Percentiles rank a stretch among this genome's conserved stretches.
These are phyloP conservation scores for Pristionchus maxplancki DNA, from an alignment of 2,888 invertebrate genomes.

Conservation along the genomic window DNA sequence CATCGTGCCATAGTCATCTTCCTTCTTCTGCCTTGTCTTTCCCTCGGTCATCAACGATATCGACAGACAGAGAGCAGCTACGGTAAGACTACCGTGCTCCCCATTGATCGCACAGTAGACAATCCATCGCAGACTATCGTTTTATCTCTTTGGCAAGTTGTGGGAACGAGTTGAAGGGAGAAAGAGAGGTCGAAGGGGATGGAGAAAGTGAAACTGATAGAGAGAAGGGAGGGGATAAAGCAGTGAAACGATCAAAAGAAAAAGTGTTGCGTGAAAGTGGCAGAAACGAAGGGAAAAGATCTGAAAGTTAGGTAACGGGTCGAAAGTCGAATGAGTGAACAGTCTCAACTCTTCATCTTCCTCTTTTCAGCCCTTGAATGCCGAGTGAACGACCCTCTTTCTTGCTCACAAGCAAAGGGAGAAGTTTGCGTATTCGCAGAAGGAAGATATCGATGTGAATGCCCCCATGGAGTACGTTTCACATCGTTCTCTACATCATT, in stretches of 20 bases:
- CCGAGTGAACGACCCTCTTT: conserved; percentile 73
- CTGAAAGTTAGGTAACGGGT: background rate
- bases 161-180: conserved; percentile 19
- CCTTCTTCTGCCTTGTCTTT: background rate
- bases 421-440: conserved; percentile 74
- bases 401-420: conserved; percentile 68
- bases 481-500: conserved; percentile 50
- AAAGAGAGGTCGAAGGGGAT: background rate
- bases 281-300: background rate
- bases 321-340: background rate
- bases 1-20: conserved; percentile 42
- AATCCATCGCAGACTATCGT: background rate
- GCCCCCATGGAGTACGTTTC: conserved; percentile 63
- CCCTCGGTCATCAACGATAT: background rate
- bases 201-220: background rate
- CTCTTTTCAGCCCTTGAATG: conserved; percentile 67
- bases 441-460: conserved; percentile 70
- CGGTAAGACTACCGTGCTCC: background rate
- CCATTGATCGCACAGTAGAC: background rate
- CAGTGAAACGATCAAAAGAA: conserved; percentile 29
- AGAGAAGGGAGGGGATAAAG: conserved; percentile 14
- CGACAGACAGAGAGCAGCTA: background rate
- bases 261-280: background rate
- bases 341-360: no score
- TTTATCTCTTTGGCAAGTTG: conserved; percentile 43